Evolutionary conservation across 1,140 invertebrate species (phyloP).

Genomic region (Trichonephila clavipes): DNA sequence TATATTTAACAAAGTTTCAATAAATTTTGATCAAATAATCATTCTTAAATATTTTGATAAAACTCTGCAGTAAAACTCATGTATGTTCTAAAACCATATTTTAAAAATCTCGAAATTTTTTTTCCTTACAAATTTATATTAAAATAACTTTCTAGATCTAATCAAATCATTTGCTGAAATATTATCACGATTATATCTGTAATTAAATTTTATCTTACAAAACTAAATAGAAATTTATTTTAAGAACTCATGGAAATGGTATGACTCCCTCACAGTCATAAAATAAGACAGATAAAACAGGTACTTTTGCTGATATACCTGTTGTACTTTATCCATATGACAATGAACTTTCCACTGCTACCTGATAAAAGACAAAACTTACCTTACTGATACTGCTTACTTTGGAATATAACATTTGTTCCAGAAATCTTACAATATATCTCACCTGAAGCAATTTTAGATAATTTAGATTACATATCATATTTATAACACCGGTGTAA

Average conservation of each 20-base stretch:
- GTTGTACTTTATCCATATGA: not conserved
- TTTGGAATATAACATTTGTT: not conserved
- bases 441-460: not conserved
- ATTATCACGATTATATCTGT: too few relatives aligned
- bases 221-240: not conserved
- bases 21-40: too few relatives aligned
- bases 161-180: too few relatives aligned
- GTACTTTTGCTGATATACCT: not conserved
- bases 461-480: not conserved
- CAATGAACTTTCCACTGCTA: not conserved
- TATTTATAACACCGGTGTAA: not conserved
- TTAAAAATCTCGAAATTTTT: too few relatives aligned
- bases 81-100: too few relatives aligned
- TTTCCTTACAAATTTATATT: too few relatives aligned
- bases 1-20: too few relatives aligned
- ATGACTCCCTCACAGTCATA: not conserved
- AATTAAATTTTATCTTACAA: not conserved
- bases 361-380: not conserved
- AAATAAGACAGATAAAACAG: not conserved
- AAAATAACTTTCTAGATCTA: too few relatives aligned
- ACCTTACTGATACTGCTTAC: not conserved
- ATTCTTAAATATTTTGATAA: too few relatives aligned
- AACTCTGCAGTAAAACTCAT: too few relatives aligned
- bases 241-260: not conserved
- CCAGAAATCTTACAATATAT: not conserved